Evolutionary conservation across 1,140 invertebrate species (phyloP), one percentile per base, ranked within the genome.

Genomic region (Popillia japonica): DNA sequence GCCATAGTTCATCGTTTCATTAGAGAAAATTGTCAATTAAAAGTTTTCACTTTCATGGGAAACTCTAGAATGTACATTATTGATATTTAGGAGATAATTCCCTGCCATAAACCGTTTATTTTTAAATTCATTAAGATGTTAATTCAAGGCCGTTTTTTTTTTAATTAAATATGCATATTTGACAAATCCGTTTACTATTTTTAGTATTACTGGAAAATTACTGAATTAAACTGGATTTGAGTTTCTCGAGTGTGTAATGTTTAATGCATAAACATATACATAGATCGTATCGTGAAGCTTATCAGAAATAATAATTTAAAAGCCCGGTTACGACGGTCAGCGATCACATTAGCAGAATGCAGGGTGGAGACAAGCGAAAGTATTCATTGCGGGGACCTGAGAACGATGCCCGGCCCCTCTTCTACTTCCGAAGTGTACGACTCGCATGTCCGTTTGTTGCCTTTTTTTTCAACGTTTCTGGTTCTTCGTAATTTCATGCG

Each of bases 291-390:
- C 44, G 17, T 10, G 48, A 55, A 55, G 48, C 48, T 55, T 55
- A 55, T 17, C 14, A 55, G 17, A 55, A 55, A 14, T 14, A 55
- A 48, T 48, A 48, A 48, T 48, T 48, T 48, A 48, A 14, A n/a
- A 48, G 44, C 44, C 44, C 17, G 48, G n/a, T 55, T 14, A 14
- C 48, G 48, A 20, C n/a, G 9, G 17, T 17, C 14, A 17, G 6
- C 14, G 14, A 17, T 17, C n/a, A 55, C 48, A n/a, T n/a, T 17
- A 6, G 14, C 2, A 17, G 48, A 55, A 55, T 55, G 14, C 17
- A 55, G 48, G 48, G 48, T 55, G 48, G 48, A 55, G 48, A 55
- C 48, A n/a, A 17, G 48, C 48, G 48, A 55, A 55, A 55, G 48
- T 55, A 17, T 55, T 55, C 4, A 55, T n/a, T 55, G 48, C 48